phyloP scores from a whole-genome alignment of 92 coral and sea anemone species.

The Porites rus region DNA sequence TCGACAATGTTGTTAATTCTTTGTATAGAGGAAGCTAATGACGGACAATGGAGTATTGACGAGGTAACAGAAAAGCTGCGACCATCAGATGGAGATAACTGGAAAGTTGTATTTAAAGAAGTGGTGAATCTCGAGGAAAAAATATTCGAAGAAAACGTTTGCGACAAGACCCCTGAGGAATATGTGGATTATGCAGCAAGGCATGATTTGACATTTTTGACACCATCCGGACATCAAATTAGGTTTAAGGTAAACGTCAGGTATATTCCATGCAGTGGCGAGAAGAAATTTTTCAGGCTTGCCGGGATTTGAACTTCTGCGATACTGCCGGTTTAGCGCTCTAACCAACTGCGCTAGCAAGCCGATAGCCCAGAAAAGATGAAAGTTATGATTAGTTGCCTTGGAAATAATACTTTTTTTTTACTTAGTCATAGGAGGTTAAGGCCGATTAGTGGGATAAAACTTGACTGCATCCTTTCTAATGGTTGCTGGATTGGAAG shows the following conservation, averaged over 20 bases:
- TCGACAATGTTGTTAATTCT: no score
- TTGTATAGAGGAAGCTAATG: background rate
- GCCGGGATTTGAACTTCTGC: background rate
- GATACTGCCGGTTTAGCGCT: no score
- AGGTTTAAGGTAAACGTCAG: background rate
- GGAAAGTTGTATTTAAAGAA: slow-evolving; percentile 2
- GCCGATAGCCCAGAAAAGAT: no score
- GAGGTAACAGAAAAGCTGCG: background rate
- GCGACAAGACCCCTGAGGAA: slow-evolving; percentile 5
- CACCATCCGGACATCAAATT: slow-evolving; percentile 3
- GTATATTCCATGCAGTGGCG: no score
- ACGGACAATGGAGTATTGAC: background rate
- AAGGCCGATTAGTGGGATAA: no score
- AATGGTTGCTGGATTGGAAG: no score
- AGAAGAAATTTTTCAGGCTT: no score
- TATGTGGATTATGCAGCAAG: slow-evolving; percentile 16
- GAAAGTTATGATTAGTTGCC: no score
- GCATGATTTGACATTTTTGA: slow-evolving; percentile 7
- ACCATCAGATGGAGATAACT: background rate
- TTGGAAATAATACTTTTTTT: no score
- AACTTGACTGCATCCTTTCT: no score
- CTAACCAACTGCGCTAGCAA: no score
- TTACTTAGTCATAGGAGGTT: no score
- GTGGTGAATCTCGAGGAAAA: slow-evolving; percentile 5
- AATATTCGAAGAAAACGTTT: background rate